Evolutionary conservation across 2,113 vertebrate species (phyloP), one percentile per base, ranked within the genome.

Genomic region (Ailurus styani): DNA sequence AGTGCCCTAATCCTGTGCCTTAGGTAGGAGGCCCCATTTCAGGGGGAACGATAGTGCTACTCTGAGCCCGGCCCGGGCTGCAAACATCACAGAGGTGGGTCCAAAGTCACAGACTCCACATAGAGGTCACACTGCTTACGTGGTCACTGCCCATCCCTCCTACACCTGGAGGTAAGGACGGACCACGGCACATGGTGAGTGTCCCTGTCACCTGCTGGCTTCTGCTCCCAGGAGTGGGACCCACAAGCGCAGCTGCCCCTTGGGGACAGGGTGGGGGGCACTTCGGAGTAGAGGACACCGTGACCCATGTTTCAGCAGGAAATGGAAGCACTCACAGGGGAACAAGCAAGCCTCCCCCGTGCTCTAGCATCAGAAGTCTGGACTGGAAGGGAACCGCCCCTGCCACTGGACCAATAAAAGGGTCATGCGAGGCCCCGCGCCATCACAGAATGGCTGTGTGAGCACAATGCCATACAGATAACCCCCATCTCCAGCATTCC

Each of bases 301-400:
- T 3, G 47, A 15, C n/a, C 1, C 25, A 55, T 3, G 9, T 54
- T 9, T 11, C 47, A 37, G 42, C 40, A 34, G 85, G 55, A 89
- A 20, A 23, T 8, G 78, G 47, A 40, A 62, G 72, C 37, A 45
- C 73, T 5, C 8, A 15, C 3, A 5, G 73, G 73, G 20, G 73
- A 79, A 9, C 2, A 2, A 10, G 75, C 20, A 29, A 42, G 47
- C n/a, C 18, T 7, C 18, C 66, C 18, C 18, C 5, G 37, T 5
- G 14, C 75, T 23, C 42, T 17, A 3, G 2, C 0, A 20, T 40
- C 60, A 45, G 42, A 12, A 0, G 29, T 27, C 89, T 7, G 42
- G 81, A 52, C 82, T 40, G 93, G 96, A 93, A 87, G 42, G 29
- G 95, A 54, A 93, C 68, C 52, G 13, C 15, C 50, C 52, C 7